Base-by-base conservation (phyloP, 1,140 invertebrate genomes). In the Scaptomyza pallida region DNA sequence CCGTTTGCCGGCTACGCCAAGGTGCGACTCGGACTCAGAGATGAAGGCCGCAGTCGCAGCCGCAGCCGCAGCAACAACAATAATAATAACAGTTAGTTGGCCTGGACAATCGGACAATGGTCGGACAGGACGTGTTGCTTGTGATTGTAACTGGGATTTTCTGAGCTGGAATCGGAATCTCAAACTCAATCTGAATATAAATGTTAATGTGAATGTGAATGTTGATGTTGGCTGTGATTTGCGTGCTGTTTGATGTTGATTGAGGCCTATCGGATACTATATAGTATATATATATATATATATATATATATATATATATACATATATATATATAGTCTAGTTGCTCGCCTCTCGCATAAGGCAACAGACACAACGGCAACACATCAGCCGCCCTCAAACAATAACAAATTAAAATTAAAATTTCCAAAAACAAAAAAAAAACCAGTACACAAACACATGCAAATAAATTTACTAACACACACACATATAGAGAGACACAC, bases 391-490 rank as follows among this genome's bases (percentile, higher is more conserved):
- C 44, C 23, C 45, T 26, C 33, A 43, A 69, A 63, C 69, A 69
- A 67, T 65, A 69, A 89, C 56, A 62, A 76, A 82, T 74, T 68
- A 74, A 77, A 82, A 77, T 72, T 71, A 60, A 44, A 41, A 55
- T 55, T 41, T 26, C 13, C 13, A 75, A 76, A 63, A 48, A 59
- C n/a, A 59, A 68, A 61, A 21, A 40, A 55, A 73, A 43, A 55
- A 41, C 57, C 6, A 60, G 55, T 17, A 35, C 64, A 26, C 1
- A 2, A 26, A 26, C 5, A 26, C 23, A 26, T 23, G 17, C 33
- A 40, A n/a, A 52, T 35, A 62, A 35, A 56, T 50, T 12, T 26
- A 56, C 63, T 56, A 41, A 41, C 33, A 26, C 52, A 40, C 16
- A 33, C 50, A 26, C 33, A 52, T 48, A 69, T 56, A 26, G 54